Base-by-base conservation (phyloP, 1,140 invertebrate genomes). In the Thereuonema tuberculata region DNA sequence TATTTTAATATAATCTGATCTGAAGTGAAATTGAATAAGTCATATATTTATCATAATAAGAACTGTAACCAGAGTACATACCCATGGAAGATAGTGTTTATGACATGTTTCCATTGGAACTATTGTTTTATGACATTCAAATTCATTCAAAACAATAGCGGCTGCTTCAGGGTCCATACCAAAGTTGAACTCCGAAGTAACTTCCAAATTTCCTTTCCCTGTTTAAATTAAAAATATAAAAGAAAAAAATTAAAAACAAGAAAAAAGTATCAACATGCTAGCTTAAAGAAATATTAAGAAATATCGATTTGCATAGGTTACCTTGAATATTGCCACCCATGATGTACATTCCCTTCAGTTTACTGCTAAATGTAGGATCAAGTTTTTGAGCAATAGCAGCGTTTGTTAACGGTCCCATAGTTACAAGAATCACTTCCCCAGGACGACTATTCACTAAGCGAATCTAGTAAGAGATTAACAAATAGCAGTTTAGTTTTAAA, bases 151-250 rank as follows among this genome's bases (percentile, higher is more conserved):
- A 17, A 86, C 79, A 46, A 87, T 82, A 67, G 81, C 75, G 0
- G 83, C 86, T 24, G 86, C 84, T 75, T 90, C 86, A 0, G 87
- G 85, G 73, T 90, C 87, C 20, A 71, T 70, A 56, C 78, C 77
- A 68, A 91, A 91, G 73, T 91, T 90, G 67, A 86, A 89, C 71
- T 91, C 88, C 5, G 83, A 84, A 50, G 80, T 75, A 0, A 77
- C 66, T 23, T 80, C 80, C n/a, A 78, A 72, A 69, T 85, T 85
- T 14, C 87, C 85, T 59, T 80, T 74, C 23, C 78, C 84, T 81
- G 64, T 61, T 66, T 70, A 62, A 56, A 60, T 21, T 26, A 58
- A 27, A 56, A 55, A 23, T 29, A 2, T 1, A 53, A n/a, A n/a
- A n/a, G n/a, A n/a, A n/a, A n/a, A n/a, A n/a, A n/a, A n/a, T n/a